These are phyloP conservation scores for Mongoloraphidia duomilia DNA, from an alignment of 2,888 invertebrate species.

Conservation along the genomic window DNA sequence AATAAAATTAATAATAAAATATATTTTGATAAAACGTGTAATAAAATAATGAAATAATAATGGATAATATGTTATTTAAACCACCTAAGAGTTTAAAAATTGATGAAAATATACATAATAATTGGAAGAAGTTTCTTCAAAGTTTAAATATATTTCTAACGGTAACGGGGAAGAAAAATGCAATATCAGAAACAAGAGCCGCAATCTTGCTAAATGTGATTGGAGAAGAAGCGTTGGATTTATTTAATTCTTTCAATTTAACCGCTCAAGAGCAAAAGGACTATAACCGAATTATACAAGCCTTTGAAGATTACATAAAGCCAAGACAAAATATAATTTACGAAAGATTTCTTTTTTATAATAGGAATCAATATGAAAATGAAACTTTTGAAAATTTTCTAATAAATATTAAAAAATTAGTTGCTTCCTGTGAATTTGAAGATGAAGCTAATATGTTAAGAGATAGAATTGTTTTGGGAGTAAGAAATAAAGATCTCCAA, in stretches of 20 bases:
- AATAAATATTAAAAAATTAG: neutral
- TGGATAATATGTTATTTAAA: no score
- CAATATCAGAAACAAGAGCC: neutral
- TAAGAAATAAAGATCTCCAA: neutral
- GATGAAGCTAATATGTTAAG: neutral
- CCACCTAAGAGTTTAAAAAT: neutral
- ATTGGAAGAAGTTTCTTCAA: constrained; percentile 1
- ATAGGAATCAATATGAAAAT: neutral
- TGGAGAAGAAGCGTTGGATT: constrained; percentile 4
- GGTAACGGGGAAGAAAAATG: neutral
- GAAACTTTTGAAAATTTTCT: neutral
- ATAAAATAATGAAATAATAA: no score
- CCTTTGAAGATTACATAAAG: constrained; percentile 1
- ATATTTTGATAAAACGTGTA: no score
- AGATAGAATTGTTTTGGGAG: constrained; percentile 1
- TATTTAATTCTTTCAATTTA: neutral
- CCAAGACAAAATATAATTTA: constrained; percentile 1
- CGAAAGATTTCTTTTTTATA: neutral
- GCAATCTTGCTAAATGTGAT: constrained; percentile 5
- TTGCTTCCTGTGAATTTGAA: neutral
- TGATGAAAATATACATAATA: neutral
- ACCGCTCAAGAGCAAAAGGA: neutral
- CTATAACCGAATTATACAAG: neutral
- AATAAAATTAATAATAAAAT: no score
- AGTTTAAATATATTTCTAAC: neutral